Conservation (phyloP, 2,888 invertebrate species). For the Conops quadrifasciatus region DNA sequence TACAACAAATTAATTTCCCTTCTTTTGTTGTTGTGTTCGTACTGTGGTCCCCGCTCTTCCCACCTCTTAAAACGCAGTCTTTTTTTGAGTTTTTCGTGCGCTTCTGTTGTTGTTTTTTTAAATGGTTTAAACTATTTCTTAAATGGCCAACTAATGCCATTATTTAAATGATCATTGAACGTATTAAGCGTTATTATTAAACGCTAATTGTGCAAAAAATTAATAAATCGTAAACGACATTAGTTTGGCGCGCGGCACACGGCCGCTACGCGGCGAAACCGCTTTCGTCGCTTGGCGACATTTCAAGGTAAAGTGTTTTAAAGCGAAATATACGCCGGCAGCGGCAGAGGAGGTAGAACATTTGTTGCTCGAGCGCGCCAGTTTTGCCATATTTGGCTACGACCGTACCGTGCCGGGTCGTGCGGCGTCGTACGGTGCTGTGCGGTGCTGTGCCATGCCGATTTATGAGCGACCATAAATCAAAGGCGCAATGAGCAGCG, state of each 20-base stretch:
- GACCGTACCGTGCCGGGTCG: not conserved
- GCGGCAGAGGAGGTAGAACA: not conserved
- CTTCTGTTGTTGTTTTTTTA: constrained; percentile 8
- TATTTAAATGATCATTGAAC: constrained; percentile 41
- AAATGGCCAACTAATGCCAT: constrained; percentile 30
- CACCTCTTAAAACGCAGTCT: not conserved
- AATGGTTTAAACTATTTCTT: constrained; percentile 15
- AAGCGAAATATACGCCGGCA: not conserved
- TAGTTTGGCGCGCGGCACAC: not conserved
- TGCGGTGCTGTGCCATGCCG: not conserved
- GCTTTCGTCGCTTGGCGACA: not conserved
- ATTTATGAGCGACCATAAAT: constrained; percentile 15
- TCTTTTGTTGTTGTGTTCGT: not conserved
- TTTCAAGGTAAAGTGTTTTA: not conserved
- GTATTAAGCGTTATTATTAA: constrained; percentile 29
- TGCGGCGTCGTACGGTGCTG: not conserved
- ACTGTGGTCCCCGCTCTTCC: not conserved
- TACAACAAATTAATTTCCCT: constrained; percentile 52
- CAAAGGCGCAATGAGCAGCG: constrained; percentile 13
- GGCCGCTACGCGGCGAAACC: not conserved
- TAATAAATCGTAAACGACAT: constrained; percentile 18
- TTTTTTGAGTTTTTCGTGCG: not conserved
- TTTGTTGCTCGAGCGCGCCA: not conserved
- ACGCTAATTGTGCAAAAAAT: constrained; percentile 14
- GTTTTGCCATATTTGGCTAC: not conserved